These are phyloP conservation scores for Callospermophilus lateralis DNA, from an alignment of 2,113 vertebrate genomes.

Conservation along the genomic window DNA sequence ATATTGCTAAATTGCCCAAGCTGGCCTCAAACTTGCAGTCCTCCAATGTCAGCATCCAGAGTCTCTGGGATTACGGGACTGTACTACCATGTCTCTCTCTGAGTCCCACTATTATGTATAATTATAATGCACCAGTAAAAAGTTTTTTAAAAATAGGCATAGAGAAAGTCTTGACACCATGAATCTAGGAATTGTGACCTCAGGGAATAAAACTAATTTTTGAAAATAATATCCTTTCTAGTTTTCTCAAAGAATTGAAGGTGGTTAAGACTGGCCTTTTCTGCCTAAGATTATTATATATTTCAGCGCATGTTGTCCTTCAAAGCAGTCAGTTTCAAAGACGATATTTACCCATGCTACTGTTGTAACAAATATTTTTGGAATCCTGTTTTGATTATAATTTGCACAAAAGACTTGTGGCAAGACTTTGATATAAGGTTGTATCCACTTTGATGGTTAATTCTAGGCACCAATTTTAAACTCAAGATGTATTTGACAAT, in stretches of 20 bases:
- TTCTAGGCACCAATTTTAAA: neutral
- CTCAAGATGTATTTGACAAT: neutral
- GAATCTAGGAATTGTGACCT: neutral
- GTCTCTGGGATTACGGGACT: no score
- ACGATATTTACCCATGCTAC: neutral
- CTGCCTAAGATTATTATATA: neutral
- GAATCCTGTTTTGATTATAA: conserved; percentile 38
- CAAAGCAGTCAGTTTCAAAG: conserved; percentile 46
- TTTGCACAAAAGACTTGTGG: conserved; percentile 18
- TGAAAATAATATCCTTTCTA: neutral
- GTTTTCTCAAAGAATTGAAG: neutral
- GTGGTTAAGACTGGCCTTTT: neutral
- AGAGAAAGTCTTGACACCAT: neutral
- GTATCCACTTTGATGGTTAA: neutral
- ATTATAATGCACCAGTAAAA: no score
- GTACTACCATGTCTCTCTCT: no score
- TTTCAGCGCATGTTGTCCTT: neutral
- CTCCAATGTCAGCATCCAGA: no score
- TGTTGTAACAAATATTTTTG: conserved; percentile 9
- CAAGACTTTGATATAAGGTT: neutral
- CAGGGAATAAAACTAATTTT: conserved; percentile 24
- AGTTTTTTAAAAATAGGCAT: neutral
- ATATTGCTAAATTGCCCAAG: no score
- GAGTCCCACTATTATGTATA: no score
- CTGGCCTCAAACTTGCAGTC: no score